Conservation (phyloP, 2,113 vertebrate genomes). For the Perca schrenkii region DNA sequence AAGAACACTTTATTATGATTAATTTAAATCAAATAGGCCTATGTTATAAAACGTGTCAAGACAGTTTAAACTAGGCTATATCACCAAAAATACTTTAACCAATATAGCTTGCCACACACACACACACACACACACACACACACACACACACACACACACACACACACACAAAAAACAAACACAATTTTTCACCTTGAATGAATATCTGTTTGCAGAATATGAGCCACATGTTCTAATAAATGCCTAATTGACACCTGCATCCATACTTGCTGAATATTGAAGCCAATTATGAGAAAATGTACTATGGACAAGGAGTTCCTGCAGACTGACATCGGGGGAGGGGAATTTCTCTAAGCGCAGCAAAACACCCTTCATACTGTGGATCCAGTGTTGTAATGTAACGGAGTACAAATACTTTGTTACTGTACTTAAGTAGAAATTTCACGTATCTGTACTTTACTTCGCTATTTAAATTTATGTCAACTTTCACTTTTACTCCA, state of each 20-base stretch:
- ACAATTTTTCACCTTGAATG: background rate
- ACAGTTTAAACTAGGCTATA: too few relatives aligned
- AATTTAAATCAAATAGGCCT: too few relatives aligned
- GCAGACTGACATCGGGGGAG: conserved; percentile 35
- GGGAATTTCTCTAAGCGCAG: conserved; percentile 49
- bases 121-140: background rate
- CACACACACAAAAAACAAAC: background rate
- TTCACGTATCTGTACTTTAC: too few relatives aligned
- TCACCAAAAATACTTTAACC: too few relatives aligned
- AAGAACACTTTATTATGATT: too few relatives aligned
- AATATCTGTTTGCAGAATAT: background rate
- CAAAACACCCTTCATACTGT: conserved; percentile 56
- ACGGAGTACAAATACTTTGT: too few relatives aligned
- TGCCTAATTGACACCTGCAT: conserved; percentile 42
- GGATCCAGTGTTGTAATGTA: too few relatives aligned
- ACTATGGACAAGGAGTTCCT: conserved; percentile 41
- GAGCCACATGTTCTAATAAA: conserved; percentile 33
- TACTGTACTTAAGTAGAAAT: too few relatives aligned
- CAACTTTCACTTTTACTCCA: too few relatives aligned
- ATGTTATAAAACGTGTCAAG: too few relatives aligned
- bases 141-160: background rate
- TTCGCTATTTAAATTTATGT: too few relatives aligned
- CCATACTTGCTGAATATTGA: conserved; percentile 27
- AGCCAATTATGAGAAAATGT: conserved; percentile 61
- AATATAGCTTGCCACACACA: background rate